A percentile compares a stretch with the other conserved stretches of the same genome.
Evolutionary conservation across 2,797 vertebrate genomes (phyloP).

Genomic region (Phyllotis vaccarum): DNA sequence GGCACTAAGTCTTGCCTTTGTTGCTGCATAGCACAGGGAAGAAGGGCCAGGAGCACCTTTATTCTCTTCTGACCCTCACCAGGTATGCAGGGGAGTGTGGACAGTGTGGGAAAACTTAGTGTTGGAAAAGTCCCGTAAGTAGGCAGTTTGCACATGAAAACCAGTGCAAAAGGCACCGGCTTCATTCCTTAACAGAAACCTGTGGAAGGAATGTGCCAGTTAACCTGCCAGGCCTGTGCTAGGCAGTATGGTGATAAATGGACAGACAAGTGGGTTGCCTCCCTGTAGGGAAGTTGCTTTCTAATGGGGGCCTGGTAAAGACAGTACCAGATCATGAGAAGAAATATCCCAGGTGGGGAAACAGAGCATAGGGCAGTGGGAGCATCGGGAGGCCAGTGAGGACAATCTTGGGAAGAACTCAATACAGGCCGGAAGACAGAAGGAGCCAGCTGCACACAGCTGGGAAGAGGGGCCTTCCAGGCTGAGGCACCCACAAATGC

Average conservation of each 20-base stretch:
- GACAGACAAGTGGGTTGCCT: background rate
- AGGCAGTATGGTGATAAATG: background rate
- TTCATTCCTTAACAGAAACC: background rate
- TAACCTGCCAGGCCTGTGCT: background rate
- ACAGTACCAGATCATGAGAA: background rate
- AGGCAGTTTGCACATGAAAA: background rate
- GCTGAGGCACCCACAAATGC: background rate
- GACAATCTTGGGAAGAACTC: background rate
- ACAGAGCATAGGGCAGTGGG: background rate
- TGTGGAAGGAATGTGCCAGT: background rate
- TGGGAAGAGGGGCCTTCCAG: background rate
- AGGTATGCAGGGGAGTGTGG: background rate
- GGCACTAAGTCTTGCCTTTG: background rate
- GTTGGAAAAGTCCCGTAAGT: background rate
- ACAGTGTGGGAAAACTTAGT: background rate
- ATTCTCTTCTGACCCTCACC: background rate
- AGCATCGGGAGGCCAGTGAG: background rate
- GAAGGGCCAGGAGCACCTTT: background rate
- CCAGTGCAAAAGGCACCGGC: background rate
- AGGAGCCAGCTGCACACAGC: conserved; percentile 1
- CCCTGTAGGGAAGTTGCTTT: conserved; percentile 7
- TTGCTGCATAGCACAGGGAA: background rate
- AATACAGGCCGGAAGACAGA: background rate
- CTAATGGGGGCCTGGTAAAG: background rate
- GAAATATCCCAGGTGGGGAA: background rate